Evolutionary conservation across 1,140 invertebrate genomes (phyloP), one percentile per base, ranked within the genome.

Genomic region (Drosophila funebris): DNA sequence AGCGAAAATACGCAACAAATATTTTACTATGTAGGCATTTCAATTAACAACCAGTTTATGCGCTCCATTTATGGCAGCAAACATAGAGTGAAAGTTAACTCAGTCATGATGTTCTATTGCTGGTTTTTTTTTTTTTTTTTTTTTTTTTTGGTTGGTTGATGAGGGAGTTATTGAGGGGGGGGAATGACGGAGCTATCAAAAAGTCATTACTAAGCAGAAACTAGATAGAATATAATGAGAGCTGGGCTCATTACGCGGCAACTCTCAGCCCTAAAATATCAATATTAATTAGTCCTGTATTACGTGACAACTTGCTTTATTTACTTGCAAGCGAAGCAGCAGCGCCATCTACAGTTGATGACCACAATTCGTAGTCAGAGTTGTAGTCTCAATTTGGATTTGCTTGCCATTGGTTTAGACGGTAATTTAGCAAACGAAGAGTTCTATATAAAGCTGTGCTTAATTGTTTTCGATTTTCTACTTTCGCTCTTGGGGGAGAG

Each of bases 261-360:
- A 36, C 6, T 6, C 13, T 16, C 8, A 0, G 8, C 69, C 60
- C 18, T 18, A 70, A 83, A 87, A 83, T 87, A 87, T 88, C 78
- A 88, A 87, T 87, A 87, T 87, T 87, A 87, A 87, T 87, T 87
- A 87, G 83, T 89, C 60, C 60, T 79, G 83, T 76, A 87, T 88
- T 87, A 88, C 83, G 83, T 88, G 84, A 83, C 78, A 88, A 88
- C 63, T 73, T 83, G 58, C 44, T 48, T 70, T n/a, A n/a, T 67
- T 64, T 29, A 52, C 44, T 29, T 62, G n/a, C 7, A 8, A n/a
- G 33, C n/a, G 33, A 4, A 4, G 33, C 8, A 13, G 0, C 9
- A 9, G 29, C 29, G 29, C 29, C 29, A 31, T 31, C 29, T 31
- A 31, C 29, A 9, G 33, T 36, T 36, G 33, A 31, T 2, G 62